These are phyloP conservation scores for Chascanopsetta lugubris DNA, from an alignment of 2,113 vertebrate genomes.

Conservation along the genomic window DNA sequence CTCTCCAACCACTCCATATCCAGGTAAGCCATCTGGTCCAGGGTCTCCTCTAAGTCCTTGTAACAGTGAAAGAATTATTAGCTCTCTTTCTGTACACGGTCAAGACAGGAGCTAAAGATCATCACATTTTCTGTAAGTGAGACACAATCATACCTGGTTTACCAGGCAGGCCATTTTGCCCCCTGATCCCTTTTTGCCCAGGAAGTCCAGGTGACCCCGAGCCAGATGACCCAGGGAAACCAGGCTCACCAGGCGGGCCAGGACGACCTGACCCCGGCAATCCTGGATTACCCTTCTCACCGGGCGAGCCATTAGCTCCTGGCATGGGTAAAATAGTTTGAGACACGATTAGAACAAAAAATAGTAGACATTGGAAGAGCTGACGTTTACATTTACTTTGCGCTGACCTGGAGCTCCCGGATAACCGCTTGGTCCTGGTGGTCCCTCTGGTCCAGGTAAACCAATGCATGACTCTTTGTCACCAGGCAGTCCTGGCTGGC, in stretches of 20 bases:
- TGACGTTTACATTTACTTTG: background rate
- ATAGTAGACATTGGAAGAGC: background rate
- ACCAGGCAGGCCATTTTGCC: conserved; percentile 57
- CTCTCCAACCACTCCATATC: conserved; percentile 53
- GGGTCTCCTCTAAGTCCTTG: conserved; percentile 70
- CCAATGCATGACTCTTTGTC: conserved; percentile 35
- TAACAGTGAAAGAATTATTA: background rate
- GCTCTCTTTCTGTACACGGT: background rate
- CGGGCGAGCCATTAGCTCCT: conserved; percentile 60
- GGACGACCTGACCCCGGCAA: conserved; percentile 53
- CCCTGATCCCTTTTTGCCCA: conserved; percentile 62
- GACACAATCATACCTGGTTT: conserved; percentile 42
- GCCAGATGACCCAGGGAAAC: conserved; percentile 44
- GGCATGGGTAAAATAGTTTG: background rate
- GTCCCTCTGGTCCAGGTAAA: conserved; percentile 38
- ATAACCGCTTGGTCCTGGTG: conserved; percentile 55
- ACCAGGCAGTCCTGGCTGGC: conserved; percentile 49
- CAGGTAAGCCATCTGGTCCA: conserved; percentile 60
- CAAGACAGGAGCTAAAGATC: background rate
- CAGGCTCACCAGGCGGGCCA: conserved; percentile 59
- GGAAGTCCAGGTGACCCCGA: conserved; percentile 43
- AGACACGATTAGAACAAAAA: background rate
- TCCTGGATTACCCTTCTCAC: conserved; percentile 63
- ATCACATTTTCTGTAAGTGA: background rate
- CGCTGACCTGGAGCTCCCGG: conserved; percentile 64